Base-by-base conservation (phyloP, 2,888 invertebrate species). In the Pemphredon lugubris region DNA sequence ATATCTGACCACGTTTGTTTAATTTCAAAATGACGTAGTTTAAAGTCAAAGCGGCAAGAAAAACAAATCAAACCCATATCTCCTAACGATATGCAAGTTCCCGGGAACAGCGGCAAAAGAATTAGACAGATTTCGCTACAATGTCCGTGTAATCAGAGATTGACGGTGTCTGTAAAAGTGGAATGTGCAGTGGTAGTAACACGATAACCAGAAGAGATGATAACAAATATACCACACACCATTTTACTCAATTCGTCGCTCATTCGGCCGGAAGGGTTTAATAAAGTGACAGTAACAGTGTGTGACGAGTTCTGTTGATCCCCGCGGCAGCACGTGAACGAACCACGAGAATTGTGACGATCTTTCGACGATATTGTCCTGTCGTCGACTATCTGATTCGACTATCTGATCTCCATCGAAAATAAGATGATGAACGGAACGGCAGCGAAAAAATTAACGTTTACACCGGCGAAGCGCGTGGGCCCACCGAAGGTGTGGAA, bases 401-500 rank as follows among this genome's bases (percentile, higher is more conserved):
- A 26, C 7, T 7, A 7, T 7, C 13, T 2, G 21, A 23, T 11
- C 16, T 18, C 6, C 14, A 13, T 34, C 34, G 34, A n/a, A 4
- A n/a, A 34, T 3, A 30, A 9, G n/a, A 48, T 48, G 47, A 1
- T 5, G 14, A 4, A 48, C 13, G 32, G 16, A 16, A 16, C 16
- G 5, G n/a, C 9, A 16, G 11, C 55, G 11, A 59, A 50, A 16
- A 23, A 50, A 7, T 21, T 26, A 0, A 83, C 48, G 1, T 30
- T 30, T 1, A 30, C 23, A 9, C 21, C 50, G n/a, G 6, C 57
- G n/a, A 64, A 42, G 23, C 81, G 83, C 3, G 42, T 77, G 2
- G 86, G 85, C n/a, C 85, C 87, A 14, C 60, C 79, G 26, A 87
- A 78, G 42, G 73, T 89, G 0, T 89, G 88, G 87, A 66, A 75